phyloP scores from a whole-genome alignment of 2,113 vertebrate species.

The Siphamia tubifer region DNA sequence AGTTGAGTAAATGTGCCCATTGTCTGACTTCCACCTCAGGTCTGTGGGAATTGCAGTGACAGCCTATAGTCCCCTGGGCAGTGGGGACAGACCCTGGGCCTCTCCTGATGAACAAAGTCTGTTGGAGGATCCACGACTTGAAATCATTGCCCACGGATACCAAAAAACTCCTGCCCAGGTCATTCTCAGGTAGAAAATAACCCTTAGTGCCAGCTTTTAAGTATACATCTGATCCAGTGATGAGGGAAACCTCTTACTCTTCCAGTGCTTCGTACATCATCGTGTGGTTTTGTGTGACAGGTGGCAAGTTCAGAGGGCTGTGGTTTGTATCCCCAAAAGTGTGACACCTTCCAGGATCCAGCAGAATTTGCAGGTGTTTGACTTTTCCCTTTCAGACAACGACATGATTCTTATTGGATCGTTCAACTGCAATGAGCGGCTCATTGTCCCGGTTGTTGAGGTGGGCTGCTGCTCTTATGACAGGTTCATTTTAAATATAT shows the following conservation, averaged over 20 bases:
- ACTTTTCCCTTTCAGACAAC: constrained; percentile 72
- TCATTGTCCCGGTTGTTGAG: constrained; percentile 70
- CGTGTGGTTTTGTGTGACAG: constrained; percentile 34
- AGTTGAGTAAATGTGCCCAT: too few species aligned
- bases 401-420: constrained; percentile 72
- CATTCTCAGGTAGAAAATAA: constrained; percentile 64
- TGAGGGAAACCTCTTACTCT: not conserved
- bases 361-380: constrained; percentile 78
- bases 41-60: constrained; percentile 68
- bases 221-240: not conserved
- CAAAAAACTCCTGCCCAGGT: constrained; percentile 75
- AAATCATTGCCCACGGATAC: constrained; percentile 55
- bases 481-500: not conserved
- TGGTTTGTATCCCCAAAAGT: constrained; percentile 80
- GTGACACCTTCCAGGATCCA: constrained; percentile 77
- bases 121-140: constrained; percentile 68
- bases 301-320: constrained; percentile 78
- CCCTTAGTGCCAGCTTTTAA: not conserved
- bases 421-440: constrained; percentile 60
- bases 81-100: constrained; percentile 78
- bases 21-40: constrained; percentile 34
- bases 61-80: constrained; percentile 81
- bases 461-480: constrained; percentile 32
- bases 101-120: constrained; percentile 63
- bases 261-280: not conserved